Evolutionary conservation across 2,888 invertebrate species (phyloP), one percentile per base, ranked within the genome.

Genomic region (Villa cingulata): DNA sequence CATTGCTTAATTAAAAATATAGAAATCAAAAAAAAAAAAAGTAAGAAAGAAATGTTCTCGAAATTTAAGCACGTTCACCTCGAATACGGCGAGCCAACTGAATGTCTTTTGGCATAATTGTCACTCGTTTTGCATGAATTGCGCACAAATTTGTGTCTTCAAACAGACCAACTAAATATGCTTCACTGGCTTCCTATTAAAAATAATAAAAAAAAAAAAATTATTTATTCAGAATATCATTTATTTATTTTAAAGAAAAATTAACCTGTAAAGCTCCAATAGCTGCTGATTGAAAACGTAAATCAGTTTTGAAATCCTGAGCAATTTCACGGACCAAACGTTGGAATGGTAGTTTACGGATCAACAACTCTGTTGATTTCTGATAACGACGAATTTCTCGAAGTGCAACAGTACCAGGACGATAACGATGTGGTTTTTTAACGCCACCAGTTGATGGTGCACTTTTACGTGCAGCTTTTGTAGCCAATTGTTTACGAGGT

Each of bases 121-220:
- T 95, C 48, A 95, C 94, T 62, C 94, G 83, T 73, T 94, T 94
- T 61, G 94, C 94, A 65, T 95, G 95, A 68, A 95, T 94, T 57
- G 94, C 94, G 74, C 92, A 94, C 78, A 95, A 78, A 73, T 95
- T 95, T 58, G 95, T 95, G 74, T 95, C 95, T 77, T 95, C 95
- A 72, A 96, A 95, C 50, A 96, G 75, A 56, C 95, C 94, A 50
- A 94, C 92, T 57, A 94, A 73, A 70, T 90, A 90, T 14, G 90
- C 89, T 70, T 90, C 89, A 59, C 84, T 83, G 44, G 88, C 87
- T 75, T 91, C 91, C 80, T 89, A 76, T 39, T 1, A 16, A 14
- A 20, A 46, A 53, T 55, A 55, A 59, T 60, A 50, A 44, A 48
- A 53, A 51, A 41, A n/a, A n/a, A n/a, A 23, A 23, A 4, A 7